A percentile compares a stretch with the other conserved stretches of the same genome.
phyloP scores from a whole-genome alignment of 2,797 vertebrate species.

The Taeniopygia guttata region DNA sequence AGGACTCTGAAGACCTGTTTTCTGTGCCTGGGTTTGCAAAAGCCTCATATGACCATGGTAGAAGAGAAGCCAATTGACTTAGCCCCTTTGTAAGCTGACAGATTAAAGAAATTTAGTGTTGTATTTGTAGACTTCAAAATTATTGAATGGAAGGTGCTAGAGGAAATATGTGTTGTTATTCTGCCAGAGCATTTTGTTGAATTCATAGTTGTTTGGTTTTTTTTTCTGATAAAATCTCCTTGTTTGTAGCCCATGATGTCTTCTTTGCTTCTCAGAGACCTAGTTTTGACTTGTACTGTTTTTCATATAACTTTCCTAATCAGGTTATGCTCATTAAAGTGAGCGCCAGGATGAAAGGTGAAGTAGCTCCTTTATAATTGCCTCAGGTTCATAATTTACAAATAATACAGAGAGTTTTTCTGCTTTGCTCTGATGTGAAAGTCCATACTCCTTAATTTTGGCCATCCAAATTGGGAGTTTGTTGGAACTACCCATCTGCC shows the following conservation, averaged over 20 bases:
- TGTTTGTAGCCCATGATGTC: not conserved
- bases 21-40: not conserved
- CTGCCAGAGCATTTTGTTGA: not conserved
- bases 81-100: not conserved
- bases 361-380: not conserved
- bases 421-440: not conserved
- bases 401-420: not conserved
- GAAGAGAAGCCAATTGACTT: not conserved
- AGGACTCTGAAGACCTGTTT: not conserved
- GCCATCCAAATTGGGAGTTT: not conserved
- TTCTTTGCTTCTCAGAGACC: not conserved
- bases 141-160: not conserved
- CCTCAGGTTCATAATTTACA: not conserved
- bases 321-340: not conserved
- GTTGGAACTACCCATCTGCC: not conserved
- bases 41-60: not conserved
- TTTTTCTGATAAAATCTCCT: not conserved
- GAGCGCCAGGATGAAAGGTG: not conserved
- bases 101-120: not conserved
- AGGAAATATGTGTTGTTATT: not conserved
- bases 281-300: not conserved
- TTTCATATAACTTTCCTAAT: not conserved
- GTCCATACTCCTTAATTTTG: not conserved
- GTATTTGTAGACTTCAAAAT: not conserved
- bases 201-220: not conserved